Evolutionary conservation across 2,888 invertebrate species (phyloP).

Genomic region (Cerastoderma edule): DNA sequence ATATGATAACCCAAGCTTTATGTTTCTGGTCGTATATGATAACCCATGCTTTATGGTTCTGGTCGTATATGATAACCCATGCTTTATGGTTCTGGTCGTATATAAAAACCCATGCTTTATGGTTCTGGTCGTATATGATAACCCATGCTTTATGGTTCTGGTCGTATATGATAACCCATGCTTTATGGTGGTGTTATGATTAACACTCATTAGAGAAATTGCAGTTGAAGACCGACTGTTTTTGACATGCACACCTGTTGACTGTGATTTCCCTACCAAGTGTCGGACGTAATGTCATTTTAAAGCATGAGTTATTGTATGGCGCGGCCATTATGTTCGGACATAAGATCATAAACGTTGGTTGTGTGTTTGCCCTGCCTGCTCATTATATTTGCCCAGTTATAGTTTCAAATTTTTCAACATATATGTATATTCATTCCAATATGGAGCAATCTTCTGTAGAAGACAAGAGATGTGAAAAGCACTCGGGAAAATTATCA

Average conservation of each 20-base stretch:
- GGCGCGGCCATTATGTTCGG: not conserved
- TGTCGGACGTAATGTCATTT: not conserved
- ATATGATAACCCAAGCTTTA: too few species aligned
- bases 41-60: too few species aligned
- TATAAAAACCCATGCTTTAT: too few species aligned
- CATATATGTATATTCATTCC: not conserved
- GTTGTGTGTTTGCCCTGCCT: not conserved
- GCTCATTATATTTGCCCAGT: not conserved
- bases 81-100: too few species aligned
- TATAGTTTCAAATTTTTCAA: not conserved
- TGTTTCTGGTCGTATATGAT: too few species aligned
- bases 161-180: not conserved
- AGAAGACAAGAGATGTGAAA: too few species aligned
- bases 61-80: too few species aligned
- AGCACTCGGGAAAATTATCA: not conserved
- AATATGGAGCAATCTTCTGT: too few species aligned
- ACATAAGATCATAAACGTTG: not conserved
- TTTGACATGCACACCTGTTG: not conserved
- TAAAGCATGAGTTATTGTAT: not conserved
- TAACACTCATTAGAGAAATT: not conserved
- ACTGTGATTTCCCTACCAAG: too few species aligned
- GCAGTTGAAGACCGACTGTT: not conserved
- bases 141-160: too few species aligned
- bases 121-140: too few species aligned
- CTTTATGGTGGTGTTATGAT: not conserved